These are phyloP conservation scores for Pollenia griseotomentosa DNA, from an alignment of 2,888 invertebrate species.

Conservation along the genomic window DNA sequence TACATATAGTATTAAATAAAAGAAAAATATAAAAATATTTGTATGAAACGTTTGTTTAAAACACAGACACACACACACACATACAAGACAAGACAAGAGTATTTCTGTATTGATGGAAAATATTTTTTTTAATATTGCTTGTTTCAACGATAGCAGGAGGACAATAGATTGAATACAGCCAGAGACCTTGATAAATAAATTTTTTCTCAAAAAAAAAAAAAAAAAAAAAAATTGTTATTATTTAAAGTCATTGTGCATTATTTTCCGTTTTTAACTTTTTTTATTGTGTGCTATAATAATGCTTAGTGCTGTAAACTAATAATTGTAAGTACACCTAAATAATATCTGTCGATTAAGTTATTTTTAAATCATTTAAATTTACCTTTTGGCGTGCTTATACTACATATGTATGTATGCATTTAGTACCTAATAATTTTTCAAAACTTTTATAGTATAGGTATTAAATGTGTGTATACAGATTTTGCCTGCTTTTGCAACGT, in stretches of 20 bases:
- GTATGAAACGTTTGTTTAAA: background rate
- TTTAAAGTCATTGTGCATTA: background rate
- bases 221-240: conserved; percentile 1
- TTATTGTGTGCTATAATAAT: background rate
- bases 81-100: background rate
- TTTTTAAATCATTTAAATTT: background rate
- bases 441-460: conserved; percentile 24
- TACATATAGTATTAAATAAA: conserved; percentile 15
- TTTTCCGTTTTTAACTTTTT: conserved; percentile 20
- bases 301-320: conserved; percentile 38
- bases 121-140: conserved; percentile 22
- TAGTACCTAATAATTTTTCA: background rate
- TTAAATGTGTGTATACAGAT: conserved; percentile 26
- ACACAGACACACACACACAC: background rate
- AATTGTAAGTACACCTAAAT: conserved; percentile 35
- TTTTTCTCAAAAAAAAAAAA: conserved; percentile 5
- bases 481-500: background rate
- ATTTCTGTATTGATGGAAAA: conserved; percentile 25
- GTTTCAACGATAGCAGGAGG: conserved; percentile 56
- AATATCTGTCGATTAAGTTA: background rate
- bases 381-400: background rate
- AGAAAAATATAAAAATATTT: conserved; percentile 4
- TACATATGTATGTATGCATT: background rate
- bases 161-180: conserved; percentile 57
- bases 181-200: conserved; percentile 61